phyloP scores from a whole-genome alignment of 1,140 invertebrate genomes.

The Adelges cooleyi region DNA sequence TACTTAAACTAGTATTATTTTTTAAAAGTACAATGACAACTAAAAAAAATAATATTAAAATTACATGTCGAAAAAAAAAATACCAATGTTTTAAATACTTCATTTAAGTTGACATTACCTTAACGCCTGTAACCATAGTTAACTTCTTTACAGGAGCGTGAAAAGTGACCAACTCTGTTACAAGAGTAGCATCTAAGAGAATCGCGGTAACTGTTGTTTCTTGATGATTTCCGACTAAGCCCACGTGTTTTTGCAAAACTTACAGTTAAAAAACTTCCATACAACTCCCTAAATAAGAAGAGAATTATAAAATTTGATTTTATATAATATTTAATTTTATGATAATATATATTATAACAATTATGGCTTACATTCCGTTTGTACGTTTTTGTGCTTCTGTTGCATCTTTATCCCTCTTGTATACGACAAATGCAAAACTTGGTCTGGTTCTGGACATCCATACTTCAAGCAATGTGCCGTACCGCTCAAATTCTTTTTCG shows the following conservation, averaged over 20 bases:
- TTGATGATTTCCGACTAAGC: conserved; percentile 18
- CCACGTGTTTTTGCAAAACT: conserved; percentile 29
- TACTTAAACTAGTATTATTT: too few species aligned
- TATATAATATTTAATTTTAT: not conserved
- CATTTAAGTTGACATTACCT: conserved; percentile 12
- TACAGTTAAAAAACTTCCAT: conserved; percentile 29
- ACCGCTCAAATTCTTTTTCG: conserved; percentile 29
- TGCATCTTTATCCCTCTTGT: conserved; percentile 30
- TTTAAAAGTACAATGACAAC: too few species aligned
- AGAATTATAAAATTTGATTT: not conserved
- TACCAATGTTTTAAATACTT: too few species aligned
- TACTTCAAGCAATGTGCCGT: conserved; percentile 30
- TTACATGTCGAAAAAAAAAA: too few species aligned
- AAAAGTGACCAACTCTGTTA: conserved; percentile 30
- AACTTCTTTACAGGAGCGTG: conserved; percentile 29
- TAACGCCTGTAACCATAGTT: conserved; percentile 30
- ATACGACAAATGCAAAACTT: conserved; percentile 31
- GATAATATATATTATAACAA: not conserved
- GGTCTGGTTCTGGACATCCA: conserved; percentile 30
- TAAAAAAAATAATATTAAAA: too few species aligned
- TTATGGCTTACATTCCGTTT: conserved; percentile 27
- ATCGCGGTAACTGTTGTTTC: conserved; percentile 17
- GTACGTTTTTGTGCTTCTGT: conserved; percentile 28
- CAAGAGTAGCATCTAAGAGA: conserved; percentile 29
- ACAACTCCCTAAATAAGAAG: conserved; percentile 24